Evolutionary conservation across 2,797 vertebrate species (phyloP).

Genomic region (Neomorphus geoffroyi): DNA sequence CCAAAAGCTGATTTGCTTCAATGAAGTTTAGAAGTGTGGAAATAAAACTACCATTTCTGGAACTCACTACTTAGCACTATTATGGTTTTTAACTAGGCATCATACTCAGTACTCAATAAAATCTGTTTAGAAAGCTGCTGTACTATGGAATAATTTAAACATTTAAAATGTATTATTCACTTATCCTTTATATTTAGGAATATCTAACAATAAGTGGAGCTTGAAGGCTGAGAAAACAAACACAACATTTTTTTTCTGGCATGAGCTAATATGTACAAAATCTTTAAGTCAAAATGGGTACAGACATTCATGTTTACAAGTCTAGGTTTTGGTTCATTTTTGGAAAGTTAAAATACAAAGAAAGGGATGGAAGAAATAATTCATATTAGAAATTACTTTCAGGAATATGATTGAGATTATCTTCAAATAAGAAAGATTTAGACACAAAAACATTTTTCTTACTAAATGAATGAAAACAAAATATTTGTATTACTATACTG

Average conservation of each 20-base stretch:
- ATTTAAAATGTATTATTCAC: background rate
- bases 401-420: background rate
- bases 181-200: background rate
- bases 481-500: background rate
- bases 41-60: background rate
- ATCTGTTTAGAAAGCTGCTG: background rate
- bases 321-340: background rate
- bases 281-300: background rate
- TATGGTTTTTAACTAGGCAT: background rate
- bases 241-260: background rate
- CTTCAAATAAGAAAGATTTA: background rate
- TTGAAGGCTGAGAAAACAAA: background rate
- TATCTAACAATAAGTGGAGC: background rate
- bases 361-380: background rate
- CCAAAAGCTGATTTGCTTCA: background rate
- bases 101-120: background rate
- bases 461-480: background rate
- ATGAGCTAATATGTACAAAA: background rate
- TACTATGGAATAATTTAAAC: background rate
- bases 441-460: background rate
- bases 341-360: background rate
- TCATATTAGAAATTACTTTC: background rate
- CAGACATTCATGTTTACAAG: background rate
- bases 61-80: background rate
- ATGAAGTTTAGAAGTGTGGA: background rate